Percentiles rank a stretch among this genome's conserved stretches.
Conservation (phyloP, 1,140 invertebrate species). For the Brachionus koreanus region DNA sequence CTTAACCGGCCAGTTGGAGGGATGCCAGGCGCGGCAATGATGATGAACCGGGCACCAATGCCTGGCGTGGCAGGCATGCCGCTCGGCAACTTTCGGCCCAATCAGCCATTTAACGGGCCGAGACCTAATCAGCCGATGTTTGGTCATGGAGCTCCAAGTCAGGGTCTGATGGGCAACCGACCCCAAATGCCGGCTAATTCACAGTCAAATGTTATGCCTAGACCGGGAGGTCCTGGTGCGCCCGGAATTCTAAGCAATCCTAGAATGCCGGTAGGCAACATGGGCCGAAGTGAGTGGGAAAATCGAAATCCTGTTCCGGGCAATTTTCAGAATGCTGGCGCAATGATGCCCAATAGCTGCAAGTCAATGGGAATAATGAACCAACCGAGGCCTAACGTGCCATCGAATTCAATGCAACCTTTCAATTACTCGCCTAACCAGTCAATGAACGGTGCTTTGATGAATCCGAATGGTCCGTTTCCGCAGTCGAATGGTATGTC, state of each 20-base stretch:
- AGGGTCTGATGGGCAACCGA: conserved; percentile 46
- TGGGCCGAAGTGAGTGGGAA: conserved; percentile 71
- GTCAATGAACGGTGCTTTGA: background rate
- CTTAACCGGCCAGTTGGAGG: conserved; percentile 64
- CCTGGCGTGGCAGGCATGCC: conserved; percentile 4
- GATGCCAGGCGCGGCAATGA: conserved; percentile 60
- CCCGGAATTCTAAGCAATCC: conserved; percentile 61
- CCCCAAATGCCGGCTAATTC: conserved; percentile 60
- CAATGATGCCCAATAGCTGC: background rate
- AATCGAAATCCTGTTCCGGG: conserved; percentile 52
- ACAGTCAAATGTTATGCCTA: background rate
- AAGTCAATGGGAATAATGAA: conserved; percentile 16
- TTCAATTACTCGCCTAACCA: background rate
- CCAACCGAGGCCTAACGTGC: background rate
- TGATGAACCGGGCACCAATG: conserved; percentile 23
- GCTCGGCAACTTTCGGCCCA: background rate
- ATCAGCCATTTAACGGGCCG: conserved; percentile 45
- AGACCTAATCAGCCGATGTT: conserved; percentile 58
- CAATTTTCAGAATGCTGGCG: conserved; percentile 45
- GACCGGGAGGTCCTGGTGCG: conserved; percentile 56
- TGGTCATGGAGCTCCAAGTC: conserved; percentile 52
- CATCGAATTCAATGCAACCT: background rate
- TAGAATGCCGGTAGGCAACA: conserved; percentile 60
- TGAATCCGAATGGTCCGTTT: background rate
- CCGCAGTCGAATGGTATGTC: background rate